phyloP scores from a whole-genome alignment of 2,113 vertebrate genomes.

The Catharus bicknelli region DNA sequence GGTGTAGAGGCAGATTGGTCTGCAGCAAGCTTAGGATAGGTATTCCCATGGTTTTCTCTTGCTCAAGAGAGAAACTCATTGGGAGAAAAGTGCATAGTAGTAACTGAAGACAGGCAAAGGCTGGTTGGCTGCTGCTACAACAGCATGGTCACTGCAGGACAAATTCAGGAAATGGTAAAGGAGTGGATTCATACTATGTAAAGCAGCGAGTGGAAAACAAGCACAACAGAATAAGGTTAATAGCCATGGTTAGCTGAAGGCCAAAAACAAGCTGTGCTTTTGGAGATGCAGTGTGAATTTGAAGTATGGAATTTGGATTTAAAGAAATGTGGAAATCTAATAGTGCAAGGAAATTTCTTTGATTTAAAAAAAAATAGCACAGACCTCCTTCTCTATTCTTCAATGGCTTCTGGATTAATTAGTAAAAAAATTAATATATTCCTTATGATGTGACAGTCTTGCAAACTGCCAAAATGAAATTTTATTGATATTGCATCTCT shows the following conservation, averaged over 20 bases:
- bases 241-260: not conserved
- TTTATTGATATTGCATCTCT: not conserved
- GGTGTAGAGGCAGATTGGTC: not conserved
- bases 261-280: not conserved
- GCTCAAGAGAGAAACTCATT: not conserved
- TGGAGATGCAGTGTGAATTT: not conserved
- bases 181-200: not conserved
- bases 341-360: not conserved
- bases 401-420: not conserved
- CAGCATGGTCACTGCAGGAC: not conserved
- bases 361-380: not conserved
- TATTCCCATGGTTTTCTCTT: not conserved
- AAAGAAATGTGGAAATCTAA: not conserved
- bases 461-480: not conserved
- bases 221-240: not conserved
- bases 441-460: not conserved
- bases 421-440: not conserved
- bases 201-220: not conserved
- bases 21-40: not conserved
- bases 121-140: not conserved
- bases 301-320: not conserved
- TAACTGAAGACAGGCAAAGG: not conserved
- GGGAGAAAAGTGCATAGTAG: fast-evolving
- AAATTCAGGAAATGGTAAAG: not conserved
- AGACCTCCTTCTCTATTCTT: not conserved